Evolutionary conservation across 2,888 invertebrate genomes (phyloP), one percentile per base, ranked within the genome.

Genomic region (Drosophila flavopinicola): DNA sequence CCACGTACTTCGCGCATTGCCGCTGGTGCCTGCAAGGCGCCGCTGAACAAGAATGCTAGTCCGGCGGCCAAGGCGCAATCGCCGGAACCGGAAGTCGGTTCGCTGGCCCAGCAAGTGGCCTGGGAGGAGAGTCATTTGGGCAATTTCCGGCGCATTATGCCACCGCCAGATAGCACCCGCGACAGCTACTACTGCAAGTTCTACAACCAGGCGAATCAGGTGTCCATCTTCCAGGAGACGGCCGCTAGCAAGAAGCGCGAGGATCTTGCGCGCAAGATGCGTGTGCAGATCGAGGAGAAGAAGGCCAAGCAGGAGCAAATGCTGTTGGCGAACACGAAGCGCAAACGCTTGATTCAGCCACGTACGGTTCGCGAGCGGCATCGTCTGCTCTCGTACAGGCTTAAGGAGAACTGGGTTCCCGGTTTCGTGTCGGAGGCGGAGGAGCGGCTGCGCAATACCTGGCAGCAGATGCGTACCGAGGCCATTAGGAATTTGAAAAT

Each of bases 61-160:
- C 13, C 37, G n/a, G 3, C 11, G 1, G 47, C 4, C 20, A 56
- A 39, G 2, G 45, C 37, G 3, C 4, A 48, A 47, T 13, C 30
- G 2, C 29, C 44, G 11, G 25, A 57, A 0, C 32, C 37, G 1
- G 53, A 70, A 1, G 38, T 92, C 53, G 92, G 92, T 75, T 92
- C 93, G 0, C 91, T 93, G 91, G 77, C 88, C 0, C 93, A 93
- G 77, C 95, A 95, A 88, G 93, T 94, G 70, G 93, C 93, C 60
- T 95, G 95, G 95, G 95, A 95, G 87, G 93, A 94, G 83, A 93
- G 93, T n/a, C 94, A 96, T 88, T 92, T 94, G 75, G 96, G 96
- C 15, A 94, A 95, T 80, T 96, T 94, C 88, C 91, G 94, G 13
- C 84, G 90, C 7, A 87, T 96, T 54, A 96, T 95, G 92, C 96